These are phyloP conservation scores for Idaea straminata DNA, from an alignment of 2,888 invertebrate species.

Conservation along the genomic window DNA sequence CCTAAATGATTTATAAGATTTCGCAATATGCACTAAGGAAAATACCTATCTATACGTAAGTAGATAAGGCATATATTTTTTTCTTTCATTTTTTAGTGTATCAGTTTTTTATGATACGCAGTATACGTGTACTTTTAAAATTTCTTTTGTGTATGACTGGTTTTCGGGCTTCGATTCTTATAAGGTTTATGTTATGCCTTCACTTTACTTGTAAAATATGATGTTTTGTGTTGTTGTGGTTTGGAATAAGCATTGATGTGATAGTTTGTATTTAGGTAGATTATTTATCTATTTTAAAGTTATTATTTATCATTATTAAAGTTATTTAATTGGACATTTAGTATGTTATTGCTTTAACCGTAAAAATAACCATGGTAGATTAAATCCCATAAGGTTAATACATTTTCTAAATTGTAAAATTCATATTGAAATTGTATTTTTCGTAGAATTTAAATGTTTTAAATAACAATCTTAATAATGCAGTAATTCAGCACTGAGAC, in stretches of 20 bases:
- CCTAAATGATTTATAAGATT: background rate
- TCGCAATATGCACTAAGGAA: conserved; percentile 7
- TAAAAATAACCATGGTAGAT: no score
- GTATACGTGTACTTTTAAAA: conserved; percentile 14
- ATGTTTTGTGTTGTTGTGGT: conserved; percentile 22
- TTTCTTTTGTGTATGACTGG: conserved; percentile 32
- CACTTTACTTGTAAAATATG: background rate
- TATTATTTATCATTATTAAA: no score
- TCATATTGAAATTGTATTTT: no score
- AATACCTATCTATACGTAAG: conserved; percentile 9
- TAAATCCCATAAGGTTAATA: no score
- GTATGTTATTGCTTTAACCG: no score
- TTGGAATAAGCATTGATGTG: conserved; percentile 54
- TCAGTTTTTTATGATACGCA: conserved; percentile 9
- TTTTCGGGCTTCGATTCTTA: conserved; percentile 22
- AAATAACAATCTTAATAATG: no score
- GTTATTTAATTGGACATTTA: no score
- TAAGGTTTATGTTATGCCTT: conserved; percentile 9
- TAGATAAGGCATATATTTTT: conserved; percentile 7
- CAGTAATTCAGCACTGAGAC: no score
- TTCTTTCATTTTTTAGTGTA: conserved; percentile 14
- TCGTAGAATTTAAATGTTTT: no score
- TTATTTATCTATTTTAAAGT: no score
- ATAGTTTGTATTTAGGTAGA: conserved; percentile 19
- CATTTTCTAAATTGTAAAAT: no score